These are phyloP conservation scores for Prionchulus punctatus DNA, from an alignment of 2,888 invertebrate species.

Conservation along the genomic window DNA sequence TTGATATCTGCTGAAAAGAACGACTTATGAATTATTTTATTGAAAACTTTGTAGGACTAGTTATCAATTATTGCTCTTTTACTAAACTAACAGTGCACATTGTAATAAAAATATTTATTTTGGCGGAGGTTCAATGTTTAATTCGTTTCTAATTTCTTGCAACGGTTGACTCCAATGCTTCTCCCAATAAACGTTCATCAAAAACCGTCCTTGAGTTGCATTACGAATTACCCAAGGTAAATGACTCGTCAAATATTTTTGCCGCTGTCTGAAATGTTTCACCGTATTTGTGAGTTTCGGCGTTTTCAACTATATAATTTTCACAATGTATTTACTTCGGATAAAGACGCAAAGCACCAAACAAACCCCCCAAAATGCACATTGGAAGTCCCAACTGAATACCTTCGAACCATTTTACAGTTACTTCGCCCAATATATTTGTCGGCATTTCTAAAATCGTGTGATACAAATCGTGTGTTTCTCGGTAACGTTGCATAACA, in stretches of 20 bases:
- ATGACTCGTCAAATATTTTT: slow-evolving; percentile 55
- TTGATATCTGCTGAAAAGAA: too few species aligned
- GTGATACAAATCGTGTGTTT: slow-evolving; percentile 88
- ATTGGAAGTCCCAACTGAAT: slow-evolving; percentile 85
- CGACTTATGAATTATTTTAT: too few species aligned
- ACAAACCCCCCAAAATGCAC: slow-evolving; percentile 79
- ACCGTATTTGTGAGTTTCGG: too few species aligned
- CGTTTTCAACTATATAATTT: background rate
- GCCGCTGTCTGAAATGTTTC: slow-evolving; percentile 52
- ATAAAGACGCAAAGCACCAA: slow-evolving; percentile 69
- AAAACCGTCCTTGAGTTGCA: slow-evolving; percentile 54
- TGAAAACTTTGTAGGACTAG: too few species aligned
- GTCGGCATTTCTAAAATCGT: slow-evolving; percentile 79
- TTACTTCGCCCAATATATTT: slow-evolving; percentile 71
- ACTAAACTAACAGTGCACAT: too few species aligned
- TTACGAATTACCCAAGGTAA: slow-evolving; percentile 71
- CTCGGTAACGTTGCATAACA: slow-evolving; percentile 90
- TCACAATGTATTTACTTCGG: slow-evolving; percentile 48
- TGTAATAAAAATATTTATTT: too few species aligned
- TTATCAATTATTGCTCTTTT: too few species aligned
- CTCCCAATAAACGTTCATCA: slow-evolving; percentile 78
- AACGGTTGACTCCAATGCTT: slow-evolving; percentile 78
- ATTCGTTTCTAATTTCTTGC: slow-evolving; percentile 14
- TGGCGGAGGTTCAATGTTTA: slow-evolving; percentile 7
- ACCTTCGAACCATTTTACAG: slow-evolving; percentile 94